Conservation (phyloP, 2,113 vertebrate genomes). For the Pterocles gutturalis region DNA sequence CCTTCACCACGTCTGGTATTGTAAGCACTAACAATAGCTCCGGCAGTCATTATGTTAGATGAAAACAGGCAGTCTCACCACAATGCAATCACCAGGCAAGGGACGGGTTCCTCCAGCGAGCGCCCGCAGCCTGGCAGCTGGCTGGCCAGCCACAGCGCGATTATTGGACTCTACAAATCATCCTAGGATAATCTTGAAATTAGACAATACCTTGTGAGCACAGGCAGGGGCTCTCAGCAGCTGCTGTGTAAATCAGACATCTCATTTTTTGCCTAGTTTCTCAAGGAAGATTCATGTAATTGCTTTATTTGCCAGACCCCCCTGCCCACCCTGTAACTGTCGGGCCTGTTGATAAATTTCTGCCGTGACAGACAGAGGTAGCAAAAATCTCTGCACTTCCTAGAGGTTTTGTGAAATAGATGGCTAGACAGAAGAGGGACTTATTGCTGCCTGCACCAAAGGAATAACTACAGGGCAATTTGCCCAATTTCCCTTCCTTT, state of each 20-base stretch:
- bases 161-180: background rate
- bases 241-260: background rate
- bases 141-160: background rate
- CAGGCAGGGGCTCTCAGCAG: slow-evolving; percentile 2
- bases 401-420: background rate
- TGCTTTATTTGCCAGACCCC: slow-evolving; percentile 8
- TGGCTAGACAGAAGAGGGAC: background rate
- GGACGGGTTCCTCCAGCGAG: background rate
- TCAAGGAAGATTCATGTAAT: background rate
- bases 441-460: background rate
- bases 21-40: background rate
- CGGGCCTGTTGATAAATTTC: background rate
- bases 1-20: accelerated
- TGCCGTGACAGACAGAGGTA: background rate
- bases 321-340: background rate
- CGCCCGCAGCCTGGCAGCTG: background rate
- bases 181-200: background rate
- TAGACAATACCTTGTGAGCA: slow-evolving; percentile 18
- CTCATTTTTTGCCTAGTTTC: slow-evolving; percentile 6
- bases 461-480: background rate
- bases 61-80: background rate
- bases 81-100: background rate
- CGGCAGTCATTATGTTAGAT: background rate
- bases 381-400: slow-evolving; percentile 2
- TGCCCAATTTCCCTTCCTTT: background rate